These are phyloP conservation scores for Papilio machaon DNA, from an alignment of 1,140 invertebrate genomes.

Conservation along the genomic window DNA sequence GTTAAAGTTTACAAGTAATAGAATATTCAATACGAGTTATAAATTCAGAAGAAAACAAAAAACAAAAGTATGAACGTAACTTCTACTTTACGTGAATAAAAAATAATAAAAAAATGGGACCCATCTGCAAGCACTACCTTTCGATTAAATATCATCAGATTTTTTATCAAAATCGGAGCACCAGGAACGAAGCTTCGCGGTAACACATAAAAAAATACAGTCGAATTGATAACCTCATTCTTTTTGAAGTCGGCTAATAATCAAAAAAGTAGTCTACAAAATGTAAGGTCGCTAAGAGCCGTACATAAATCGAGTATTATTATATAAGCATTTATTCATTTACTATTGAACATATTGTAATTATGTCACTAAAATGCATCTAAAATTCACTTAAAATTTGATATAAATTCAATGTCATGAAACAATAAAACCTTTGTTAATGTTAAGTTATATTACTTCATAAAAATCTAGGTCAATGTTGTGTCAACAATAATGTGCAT, in stretches of 20 bases:
- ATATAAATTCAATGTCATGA: constrained; percentile 13
- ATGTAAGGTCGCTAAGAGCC: too few relatives aligned
- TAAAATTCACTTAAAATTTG: background rate
- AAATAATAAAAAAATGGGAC: too few relatives aligned
- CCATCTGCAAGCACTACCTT: too few relatives aligned
- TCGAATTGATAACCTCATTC: too few relatives aligned
- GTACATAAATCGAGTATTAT: too few relatives aligned
- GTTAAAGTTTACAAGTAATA: background rate
- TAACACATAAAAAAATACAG: too few relatives aligned
- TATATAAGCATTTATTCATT: background rate
- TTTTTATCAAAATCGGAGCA: too few relatives aligned
- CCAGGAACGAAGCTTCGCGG: too few relatives aligned
- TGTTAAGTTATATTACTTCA: background rate
- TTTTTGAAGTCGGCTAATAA: too few relatives aligned
- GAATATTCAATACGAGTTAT: background rate
- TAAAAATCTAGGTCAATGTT: constrained; percentile 20
- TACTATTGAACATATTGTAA: background rate
- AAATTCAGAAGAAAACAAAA: background rate
- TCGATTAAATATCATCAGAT: too few relatives aligned
- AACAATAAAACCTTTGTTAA: constrained; percentile 23
- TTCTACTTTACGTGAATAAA: background rate
- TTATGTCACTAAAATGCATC: background rate
- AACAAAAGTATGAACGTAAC: background rate
- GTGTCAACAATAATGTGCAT: constrained; percentile 9
- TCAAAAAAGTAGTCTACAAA: too few relatives aligned